These are phyloP conservation scores for Gymnoscopelus microlampas DNA, from an alignment of 2,797 vertebrate species.

Conservation along the genomic window DNA sequence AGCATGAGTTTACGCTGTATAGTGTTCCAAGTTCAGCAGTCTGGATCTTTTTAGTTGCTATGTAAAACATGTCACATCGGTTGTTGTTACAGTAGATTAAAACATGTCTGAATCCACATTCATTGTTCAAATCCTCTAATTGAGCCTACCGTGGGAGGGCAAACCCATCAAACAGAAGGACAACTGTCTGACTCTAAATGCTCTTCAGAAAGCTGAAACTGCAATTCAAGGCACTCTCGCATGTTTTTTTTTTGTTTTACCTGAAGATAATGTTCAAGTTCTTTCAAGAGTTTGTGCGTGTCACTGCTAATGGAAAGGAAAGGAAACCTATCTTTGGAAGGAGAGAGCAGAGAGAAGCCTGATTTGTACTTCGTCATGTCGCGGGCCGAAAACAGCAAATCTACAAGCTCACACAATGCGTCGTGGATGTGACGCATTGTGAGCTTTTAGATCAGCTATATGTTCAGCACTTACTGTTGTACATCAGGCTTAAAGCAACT, in stretches of 20 bases:
- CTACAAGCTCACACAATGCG: too few relatives aligned
- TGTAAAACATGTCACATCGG: conserved; percentile 34
- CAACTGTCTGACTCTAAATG: conserved; percentile 62
- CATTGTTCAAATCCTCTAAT: conserved; percentile 42
- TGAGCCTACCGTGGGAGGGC: conserved; percentile 39
- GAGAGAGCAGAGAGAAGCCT: conserved; percentile 50
- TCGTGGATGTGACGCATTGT: too few relatives aligned
- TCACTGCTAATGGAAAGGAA: conserved; percentile 63
- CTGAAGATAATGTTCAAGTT: conserved; percentile 78
- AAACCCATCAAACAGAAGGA: conserved; percentile 47
- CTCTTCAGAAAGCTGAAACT: conserved; percentile 82
- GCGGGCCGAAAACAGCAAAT: too few relatives aligned
- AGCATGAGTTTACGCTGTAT: conserved; percentile 26
- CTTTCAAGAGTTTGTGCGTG: conserved; percentile 71
- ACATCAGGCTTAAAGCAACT: conserved; percentile 41
- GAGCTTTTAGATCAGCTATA: too few relatives aligned
- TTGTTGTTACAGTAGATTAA: not conserved
- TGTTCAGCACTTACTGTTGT: too few relatives aligned
- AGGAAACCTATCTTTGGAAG: conserved; percentile 57
- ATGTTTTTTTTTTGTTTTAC: conserved; percentile 61
- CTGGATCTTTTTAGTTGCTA: conserved; percentile 27
- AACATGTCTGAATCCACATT: conserved; percentile 29
- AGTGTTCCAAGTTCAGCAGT: conserved; percentile 19
- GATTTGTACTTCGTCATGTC: too few relatives aligned
- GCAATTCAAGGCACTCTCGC: conserved; percentile 82